Evolutionary conservation across 2,888 invertebrate genomes (phyloP), one percentile per base, ranked within the genome.

Genomic region (Oscheius sp.): DNA sequence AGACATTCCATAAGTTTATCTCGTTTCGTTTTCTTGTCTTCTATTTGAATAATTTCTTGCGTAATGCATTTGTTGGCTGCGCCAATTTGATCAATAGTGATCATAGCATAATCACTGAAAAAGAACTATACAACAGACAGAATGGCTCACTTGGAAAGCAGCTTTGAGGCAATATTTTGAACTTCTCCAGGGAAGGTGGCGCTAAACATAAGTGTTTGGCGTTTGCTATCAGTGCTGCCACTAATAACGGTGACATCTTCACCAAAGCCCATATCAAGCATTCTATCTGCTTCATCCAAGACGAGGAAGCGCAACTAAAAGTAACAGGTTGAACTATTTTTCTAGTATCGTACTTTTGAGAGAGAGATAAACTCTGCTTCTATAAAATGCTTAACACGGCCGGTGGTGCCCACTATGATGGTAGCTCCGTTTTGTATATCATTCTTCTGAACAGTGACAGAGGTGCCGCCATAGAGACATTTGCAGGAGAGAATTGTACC

Each of bases 241-340:
- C n/a, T n/a, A 72, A 96, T 89, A 21, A 12, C 12, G 69, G 98
- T 91, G 41, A 99, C 95, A 88, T 99, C 99, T 88, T 99, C 99
- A 89, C 99, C 99, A 90, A 99, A 99, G 0, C 99, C 99, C 94
- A 99, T 95, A 89, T 99, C 99, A 84, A 99, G 95, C 98, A 99
- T 99, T 13, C 99, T 92, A 90, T 99, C 99, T 0, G 99, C 99
- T 90, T 99, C 99, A 89, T 99, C 99, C 93, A 99, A 70, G n/a
- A 81, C 79, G 9, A 81, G 41, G 59, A 35, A 35, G 35, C 35
- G 35, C 9, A 35, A 9, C 35, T 35, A 35, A 35, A 35, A 68
- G 79, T 25, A 58, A 55, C 21, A 73, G 29, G 58, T 79, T 75
- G 1, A n/a, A n/a, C n/a, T n/a, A n/a, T n/a, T n/a, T n/a, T n/a